Evolutionary conservation across 2,888 invertebrate genomes (phyloP).

Genomic region (Parascotia fuliginaria): DNA sequence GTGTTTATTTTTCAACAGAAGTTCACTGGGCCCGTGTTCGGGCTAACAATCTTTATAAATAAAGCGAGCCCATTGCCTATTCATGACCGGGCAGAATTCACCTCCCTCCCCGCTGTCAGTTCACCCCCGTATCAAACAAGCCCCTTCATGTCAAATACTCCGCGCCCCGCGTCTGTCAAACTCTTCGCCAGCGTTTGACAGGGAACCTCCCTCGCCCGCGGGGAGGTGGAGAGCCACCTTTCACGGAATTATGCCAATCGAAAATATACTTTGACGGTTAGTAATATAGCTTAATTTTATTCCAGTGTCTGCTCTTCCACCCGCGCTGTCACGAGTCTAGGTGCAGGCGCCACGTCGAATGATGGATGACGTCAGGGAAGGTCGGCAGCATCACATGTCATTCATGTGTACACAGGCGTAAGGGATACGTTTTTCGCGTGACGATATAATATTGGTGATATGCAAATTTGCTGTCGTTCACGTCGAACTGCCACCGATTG

Average conservation of each 20-base stretch:
- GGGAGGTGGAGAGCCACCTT: slow-evolving; percentile 81
- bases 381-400: slow-evolving; percentile 85
- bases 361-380: slow-evolving; percentile 85
- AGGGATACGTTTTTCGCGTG: slow-evolving; percentile 86
- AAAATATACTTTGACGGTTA: slow-evolving; percentile 41
- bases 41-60: slow-evolving; percentile 84
- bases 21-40: slow-evolving; percentile 76
- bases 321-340: slow-evolving; percentile 81
- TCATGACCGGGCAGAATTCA: slow-evolving; percentile 84
- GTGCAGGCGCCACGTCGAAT: slow-evolving; percentile 85
- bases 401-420: slow-evolving; percentile 86
- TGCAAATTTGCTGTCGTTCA: slow-evolving; percentile 79
- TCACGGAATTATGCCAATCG: slow-evolving; percentile 18
- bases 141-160: slow-evolving; percentile 86
- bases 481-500: slow-evolving; percentile 62
- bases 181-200: slow-evolving; percentile 86
- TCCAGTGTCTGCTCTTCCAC: slow-evolving; percentile 37
- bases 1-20: slow-evolving; percentile 74
- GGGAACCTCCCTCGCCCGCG: slow-evolving; percentile 82
- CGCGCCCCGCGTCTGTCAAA: slow-evolving; percentile 86
- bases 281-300: slow-evolving; percentile 45
- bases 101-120: slow-evolving; percentile 70
- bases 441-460: slow-evolving; percentile 86
- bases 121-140: slow-evolving; percentile 84
- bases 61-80: slow-evolving; percentile 85